Base-by-base conservation (phyloP, 35 echinoderm and acorn worm genomes). In the Heliocidaris tuberculata region DNA sequence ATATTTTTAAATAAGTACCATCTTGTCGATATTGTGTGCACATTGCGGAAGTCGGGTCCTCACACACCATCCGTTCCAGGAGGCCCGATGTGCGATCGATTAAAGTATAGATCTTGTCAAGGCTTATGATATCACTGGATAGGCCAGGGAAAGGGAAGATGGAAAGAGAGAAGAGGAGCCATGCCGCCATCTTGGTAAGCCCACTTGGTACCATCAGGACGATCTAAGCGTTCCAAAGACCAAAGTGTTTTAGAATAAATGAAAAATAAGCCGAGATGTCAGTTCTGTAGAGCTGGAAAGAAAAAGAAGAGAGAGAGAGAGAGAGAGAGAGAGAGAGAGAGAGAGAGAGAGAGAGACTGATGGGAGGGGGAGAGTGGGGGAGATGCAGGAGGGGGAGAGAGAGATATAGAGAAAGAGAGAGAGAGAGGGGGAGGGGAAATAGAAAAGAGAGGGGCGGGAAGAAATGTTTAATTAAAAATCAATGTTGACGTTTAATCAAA, bases 31-130 rank as follows among this genome's bases (percentile, higher is more conserved):
- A 89, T 16, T 89, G 87, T 32, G 9, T 89, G 24, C 87, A 89
- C 31, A 89, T 13, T 16, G 31, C 31, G 16, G 47, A 89, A 13
- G 15, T 42, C 5, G 87, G 87, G 32, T 89, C 24, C 19, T 47
- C 32, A 89, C 87, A 89, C 11, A 89, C 87, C 87, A 89, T 89
- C 87, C 24, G 0, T 6, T 42, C 87, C 87, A 89, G 32, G 13
- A 89, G 87, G 87, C 87, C 87, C 87, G 87, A 89, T 5, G 87
- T 89, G 12, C 15, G 31, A 48, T 89, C 10, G 21, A 89, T 89
- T 5, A 89, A 48, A 89, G 4, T 48, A 48, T 89, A 89, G 31
- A 89, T 89, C 12, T 13, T 32, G 24, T 89, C 87, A 47, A 89
- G 87, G 47, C 24, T 89, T 32, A 89, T 42, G 32, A 47, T 24